phyloP scores from a whole-genome alignment of 1,140 invertebrate genomes.

The Drosophila pruinosa region DNA sequence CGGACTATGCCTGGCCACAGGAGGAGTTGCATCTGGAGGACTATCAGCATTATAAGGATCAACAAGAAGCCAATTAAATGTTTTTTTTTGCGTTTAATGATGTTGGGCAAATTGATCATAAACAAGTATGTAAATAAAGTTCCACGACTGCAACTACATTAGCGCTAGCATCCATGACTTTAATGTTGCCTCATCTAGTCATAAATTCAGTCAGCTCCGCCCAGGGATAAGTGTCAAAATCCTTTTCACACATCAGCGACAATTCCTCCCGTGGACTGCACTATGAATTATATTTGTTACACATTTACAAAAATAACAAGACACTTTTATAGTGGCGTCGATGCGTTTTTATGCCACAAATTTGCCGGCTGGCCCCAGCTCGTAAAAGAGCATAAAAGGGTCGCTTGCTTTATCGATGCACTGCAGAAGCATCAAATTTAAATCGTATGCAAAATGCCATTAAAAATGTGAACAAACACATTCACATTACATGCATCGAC shows the following conservation, averaged over 20 bases:
- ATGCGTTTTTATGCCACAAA: slow-evolving; percentile 45
- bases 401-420: slow-evolving; percentile 45
- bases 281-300: slow-evolving; percentile 46
- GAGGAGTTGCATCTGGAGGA: not conserved
- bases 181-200: not conserved
- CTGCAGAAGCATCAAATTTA: slow-evolving; percentile 46
- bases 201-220: slow-evolving; percentile 14
- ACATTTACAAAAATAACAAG: slow-evolving; percentile 30
- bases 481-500: not conserved
- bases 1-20: not conserved
- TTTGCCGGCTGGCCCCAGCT: slow-evolving; percentile 33
- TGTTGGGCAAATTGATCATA: not conserved
- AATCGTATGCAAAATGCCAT: slow-evolving; percentile 68
- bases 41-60: slow-evolving; percentile 1
- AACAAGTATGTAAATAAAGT: not conserved
- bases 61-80: not conserved
- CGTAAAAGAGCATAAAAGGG: slow-evolving; percentile 51
- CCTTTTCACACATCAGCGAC: slow-evolving; percentile 29
- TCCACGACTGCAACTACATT: not conserved
- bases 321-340: slow-evolving; percentile 41
- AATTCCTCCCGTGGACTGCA: not conserved
- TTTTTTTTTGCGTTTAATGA: not conserved
- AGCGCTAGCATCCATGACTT: not conserved
- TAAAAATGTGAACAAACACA: slow-evolving; percentile 10
- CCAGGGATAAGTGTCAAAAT: slow-evolving; percentile 19